Percentiles rank a stretch among this genome's conserved stretches.
phyloP scores from a whole-genome alignment of 2,888 invertebrate genomes.

The Polydrusus tereticollis region DNA sequence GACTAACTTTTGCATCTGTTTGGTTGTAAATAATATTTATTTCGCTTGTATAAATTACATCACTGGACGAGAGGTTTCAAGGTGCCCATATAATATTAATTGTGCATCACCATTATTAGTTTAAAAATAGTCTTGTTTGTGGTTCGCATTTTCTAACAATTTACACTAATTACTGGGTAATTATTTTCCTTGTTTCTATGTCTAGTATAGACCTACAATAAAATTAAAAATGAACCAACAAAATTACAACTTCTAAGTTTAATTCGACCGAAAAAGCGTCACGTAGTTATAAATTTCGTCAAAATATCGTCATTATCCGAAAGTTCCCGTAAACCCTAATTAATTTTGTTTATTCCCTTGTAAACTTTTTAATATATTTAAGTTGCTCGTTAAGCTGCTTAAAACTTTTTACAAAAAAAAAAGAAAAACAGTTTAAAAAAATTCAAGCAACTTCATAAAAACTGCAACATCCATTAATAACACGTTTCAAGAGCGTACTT shows the following conservation, averaged over 20 bases:
- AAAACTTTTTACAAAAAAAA: constrained; percentile 30
- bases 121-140: no score
- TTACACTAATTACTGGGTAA: no score
- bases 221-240: neutral
- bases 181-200: neutral
- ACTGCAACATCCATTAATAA: constrained; percentile 44
- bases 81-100: no score
- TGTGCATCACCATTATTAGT: no score
- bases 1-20: no score
- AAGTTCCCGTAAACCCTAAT: constrained; percentile 24
- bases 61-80: no score
- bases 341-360: constrained; percentile 35
- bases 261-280: neutral
- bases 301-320: neutral
- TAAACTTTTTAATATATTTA: constrained; percentile 34
- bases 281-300: neutral
- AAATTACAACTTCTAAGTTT: neutral
- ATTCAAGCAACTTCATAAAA: constrained; percentile 33
- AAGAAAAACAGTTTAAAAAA: constrained; percentile 22
- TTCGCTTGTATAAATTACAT: no score
- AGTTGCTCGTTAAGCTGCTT: constrained; percentile 39
- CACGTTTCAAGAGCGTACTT: constrained; percentile 35
- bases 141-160: no score
- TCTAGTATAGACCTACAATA: no score
- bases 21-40: no score